Conservation (phyloP, 2,888 invertebrate species). For the Clitarchus hookeri region DNA sequence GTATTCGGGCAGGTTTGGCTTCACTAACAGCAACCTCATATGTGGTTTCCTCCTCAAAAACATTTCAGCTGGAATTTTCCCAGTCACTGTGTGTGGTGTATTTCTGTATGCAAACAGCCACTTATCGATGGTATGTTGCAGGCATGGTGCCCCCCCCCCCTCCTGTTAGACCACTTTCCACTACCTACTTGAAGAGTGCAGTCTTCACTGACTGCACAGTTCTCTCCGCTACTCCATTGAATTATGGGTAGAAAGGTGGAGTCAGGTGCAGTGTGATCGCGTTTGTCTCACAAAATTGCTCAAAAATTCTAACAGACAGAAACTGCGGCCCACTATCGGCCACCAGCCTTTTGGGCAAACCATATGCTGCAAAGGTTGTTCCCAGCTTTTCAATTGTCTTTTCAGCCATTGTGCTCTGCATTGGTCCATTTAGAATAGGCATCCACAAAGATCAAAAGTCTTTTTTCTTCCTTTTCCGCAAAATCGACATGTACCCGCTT, state of each 20-base stretch:
- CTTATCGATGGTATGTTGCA: not conserved
- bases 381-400: not conserved
- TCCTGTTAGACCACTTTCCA: not conserved
- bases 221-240: too few relatives aligned
- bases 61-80: not conserved
- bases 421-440: conserved; percentile 15
- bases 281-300: too few relatives aligned
- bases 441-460: too few relatives aligned
- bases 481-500: too few relatives aligned
- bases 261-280: too few relatives aligned
- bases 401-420: not conserved
- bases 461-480: too few relatives aligned
- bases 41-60: not conserved
- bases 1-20: not conserved
- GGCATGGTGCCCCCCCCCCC: not conserved
- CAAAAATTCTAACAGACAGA: conserved; percentile 22
- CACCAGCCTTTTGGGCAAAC: conserved; percentile 18
- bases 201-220: too few relatives aligned
- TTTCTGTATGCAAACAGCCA: too few relatives aligned
- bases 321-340: conserved; percentile 33
- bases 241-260: too few relatives aligned
- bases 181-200: not conserved
- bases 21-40: too few relatives aligned
- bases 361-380: not conserved
- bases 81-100: not conserved